A percentile compares a stretch with the other conserved stretches of the same genome.
Conservation (phyloP, 2,113 vertebrate genomes). For the Psittacula cyanocephala region DNA sequence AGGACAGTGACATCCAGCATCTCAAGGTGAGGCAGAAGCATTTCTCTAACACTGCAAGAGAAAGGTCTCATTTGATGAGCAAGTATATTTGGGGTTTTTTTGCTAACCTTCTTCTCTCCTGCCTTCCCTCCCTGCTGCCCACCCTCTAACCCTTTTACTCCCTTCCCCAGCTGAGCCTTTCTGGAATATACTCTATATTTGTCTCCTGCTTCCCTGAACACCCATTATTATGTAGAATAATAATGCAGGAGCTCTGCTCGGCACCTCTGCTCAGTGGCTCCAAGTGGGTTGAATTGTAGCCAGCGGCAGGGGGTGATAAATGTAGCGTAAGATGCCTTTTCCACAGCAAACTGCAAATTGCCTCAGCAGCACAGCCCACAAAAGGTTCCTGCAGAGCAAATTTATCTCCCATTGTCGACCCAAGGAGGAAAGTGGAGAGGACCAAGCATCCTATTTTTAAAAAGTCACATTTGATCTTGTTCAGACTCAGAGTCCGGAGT, state of each 20-base stretch:
- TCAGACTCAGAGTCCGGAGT: conserved; percentile 38
- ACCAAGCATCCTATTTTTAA: conserved; percentile 69
- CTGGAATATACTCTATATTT: conserved; percentile 40
- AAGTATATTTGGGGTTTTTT: background rate
- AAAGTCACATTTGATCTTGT: conserved; percentile 76
- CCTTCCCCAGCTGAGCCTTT: conserved; percentile 46
- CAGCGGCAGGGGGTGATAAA: conserved; percentile 77
- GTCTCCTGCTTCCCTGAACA: conserved; percentile 72
- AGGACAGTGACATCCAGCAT: background rate
- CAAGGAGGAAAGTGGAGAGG: conserved; percentile 54
- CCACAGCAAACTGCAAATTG: conserved; percentile 79
- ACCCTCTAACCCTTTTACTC: conserved; percentile 7
- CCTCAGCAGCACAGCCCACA: conserved; percentile 73
- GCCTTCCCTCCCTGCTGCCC: background rate
- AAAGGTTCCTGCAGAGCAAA: conserved; percentile 74
- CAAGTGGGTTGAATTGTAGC: conserved; percentile 76
- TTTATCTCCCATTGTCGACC: conserved; percentile 75
- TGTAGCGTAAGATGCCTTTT: conserved; percentile 74
- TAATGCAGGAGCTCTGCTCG: conserved; percentile 60
- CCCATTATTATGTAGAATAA: conserved; percentile 67
- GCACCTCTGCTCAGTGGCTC: conserved; percentile 69
- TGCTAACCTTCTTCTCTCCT: background rate
- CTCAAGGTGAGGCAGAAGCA: background rate
- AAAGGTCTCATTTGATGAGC: background rate
- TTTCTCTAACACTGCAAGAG: background rate